phyloP scores from a whole-genome alignment of 2,888 invertebrate genomes.

The Sinelater perroti region DNA sequence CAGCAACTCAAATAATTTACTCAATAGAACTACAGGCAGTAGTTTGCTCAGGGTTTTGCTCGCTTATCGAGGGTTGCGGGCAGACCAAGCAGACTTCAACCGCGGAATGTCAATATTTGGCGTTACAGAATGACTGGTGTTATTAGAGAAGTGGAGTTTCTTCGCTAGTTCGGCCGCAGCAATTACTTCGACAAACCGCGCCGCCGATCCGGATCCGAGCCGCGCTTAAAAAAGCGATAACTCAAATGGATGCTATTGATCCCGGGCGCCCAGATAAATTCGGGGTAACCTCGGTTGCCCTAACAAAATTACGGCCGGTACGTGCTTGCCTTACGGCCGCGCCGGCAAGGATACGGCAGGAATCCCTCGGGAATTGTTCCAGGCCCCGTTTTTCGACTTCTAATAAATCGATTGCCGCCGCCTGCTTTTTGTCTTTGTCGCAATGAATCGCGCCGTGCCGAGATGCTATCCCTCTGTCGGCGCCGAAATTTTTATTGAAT shows the following conservation, averaged over 20 bases:
- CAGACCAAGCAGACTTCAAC: conserved; percentile 44
- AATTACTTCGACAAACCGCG: neutral
- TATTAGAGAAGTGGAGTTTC: conserved; percentile 40
- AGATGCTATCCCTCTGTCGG: conserved; percentile 22
- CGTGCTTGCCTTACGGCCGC: conserved; percentile 6
- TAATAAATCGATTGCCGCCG: conserved; percentile 24
- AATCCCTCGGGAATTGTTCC: conserved; percentile 15
- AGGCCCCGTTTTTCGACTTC: conserved; percentile 15
- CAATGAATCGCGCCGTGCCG: conserved; percentile 14
- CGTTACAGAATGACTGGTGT: conserved; percentile 58
- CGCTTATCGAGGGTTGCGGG: conserved; percentile 40
- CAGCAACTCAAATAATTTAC: conserved; percentile 63
- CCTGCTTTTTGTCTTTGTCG: conserved; percentile 21
- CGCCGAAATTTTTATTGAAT: conserved; percentile 20
- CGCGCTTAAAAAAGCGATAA: no score
- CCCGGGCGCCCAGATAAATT: no score
- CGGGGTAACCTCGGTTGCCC: neutral
- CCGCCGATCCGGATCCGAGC: no score
- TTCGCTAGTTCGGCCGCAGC: conserved; percentile 6
- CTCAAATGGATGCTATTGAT: no score
- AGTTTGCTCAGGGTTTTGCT: conserved; percentile 56
- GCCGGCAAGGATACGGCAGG: conserved; percentile 10
- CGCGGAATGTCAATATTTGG: conserved; percentile 59
- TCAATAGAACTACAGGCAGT: conserved; percentile 59
- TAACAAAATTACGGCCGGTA: conserved; percentile 6